Evolutionary conservation across 2,113 vertebrate species (phyloP), one percentile per base, ranked within the genome.

Genomic region (Peromyscus maniculatus): DNA sequence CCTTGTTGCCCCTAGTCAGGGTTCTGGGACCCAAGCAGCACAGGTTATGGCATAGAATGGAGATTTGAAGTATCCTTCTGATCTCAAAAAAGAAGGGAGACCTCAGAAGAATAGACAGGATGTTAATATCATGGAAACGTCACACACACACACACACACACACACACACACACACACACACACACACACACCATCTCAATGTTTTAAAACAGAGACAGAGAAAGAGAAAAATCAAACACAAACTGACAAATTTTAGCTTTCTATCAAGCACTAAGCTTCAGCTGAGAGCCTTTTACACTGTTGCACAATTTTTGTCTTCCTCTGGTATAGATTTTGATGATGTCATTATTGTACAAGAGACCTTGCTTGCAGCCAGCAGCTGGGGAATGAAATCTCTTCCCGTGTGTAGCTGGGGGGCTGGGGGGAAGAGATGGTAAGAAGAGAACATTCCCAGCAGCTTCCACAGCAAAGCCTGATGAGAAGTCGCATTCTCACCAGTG

Each of bases 371-470:
- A 93, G 94, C 93, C 94, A 88, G 91, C 52, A 87, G n/a, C 71
- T 75, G 67, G 86, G 78, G 78, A 62, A 71, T 91, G 52, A 75
- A 79, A 74, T 89, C 79, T 55, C 97, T 94, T 97, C 64, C 92
- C 64, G 8, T 31, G 59, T 91, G 80, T 93, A 97, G 52, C 80
- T 97, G 12, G 31, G 31, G 87, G 19, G 33, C 52, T 69, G 72
- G 57, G 66, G 13, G 28, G 87, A 36, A 46, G 57, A 96, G 43
- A 12, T 31, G 33, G 3, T 15, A n/a, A 98, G 95, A 98, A 0
- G 97, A 97, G 93, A 97, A 98, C 95, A 97, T 98, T 98, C 97
- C 98, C 98, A 98, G 97, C 97, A 98, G 39, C 97, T 99, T 97
- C 97, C 96, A 75, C 95, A 97, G 91, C 98, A 98, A n/a, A 97